Conservation (phyloP, 2,797 vertebrate species). For the Macropodus opercularis region DNA sequence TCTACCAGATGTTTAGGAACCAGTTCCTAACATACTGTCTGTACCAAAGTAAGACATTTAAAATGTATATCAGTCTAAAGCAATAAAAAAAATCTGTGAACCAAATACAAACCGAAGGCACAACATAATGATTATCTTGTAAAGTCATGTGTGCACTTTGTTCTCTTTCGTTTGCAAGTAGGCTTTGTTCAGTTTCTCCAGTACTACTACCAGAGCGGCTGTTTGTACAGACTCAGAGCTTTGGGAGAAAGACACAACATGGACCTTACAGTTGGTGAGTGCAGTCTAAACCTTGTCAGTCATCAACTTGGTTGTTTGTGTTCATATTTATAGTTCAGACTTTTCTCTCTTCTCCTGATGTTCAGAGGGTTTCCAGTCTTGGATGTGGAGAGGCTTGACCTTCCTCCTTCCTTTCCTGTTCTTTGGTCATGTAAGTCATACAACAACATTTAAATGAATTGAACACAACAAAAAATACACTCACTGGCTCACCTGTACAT, state of each 20-base stretch:
- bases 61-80: neutral
- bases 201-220: slow-evolving; percentile 98
- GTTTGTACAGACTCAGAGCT: slow-evolving; percentile 91
- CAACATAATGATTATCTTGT: neutral
- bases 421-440: slow-evolving; percentile 91
- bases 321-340: neutral
- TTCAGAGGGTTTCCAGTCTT: slow-evolving; percentile 97
- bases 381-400: slow-evolving; percentile 98
- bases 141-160: neutral
- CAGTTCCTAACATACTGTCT: slow-evolving; percentile 95
- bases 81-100: no score
- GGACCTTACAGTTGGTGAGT: slow-evolving; percentile 96
- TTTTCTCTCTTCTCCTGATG: slow-evolving; percentile 10
- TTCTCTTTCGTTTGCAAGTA: slow-evolving; percentile 56
- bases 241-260: slow-evolving; percentile 95
- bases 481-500: no score
- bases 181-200: slow-evolving; percentile 97
- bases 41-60: slow-evolving; percentile 91
- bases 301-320: no score
- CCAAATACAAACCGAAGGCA: no score
- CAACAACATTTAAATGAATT: neutral
- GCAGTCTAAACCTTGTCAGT: neutral
- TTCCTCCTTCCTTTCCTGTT: slow-evolving; percentile 97
- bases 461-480: no score
- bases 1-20: slow-evolving; percentile 97